Base-by-base conservation (phyloP, 2,113 vertebrate genomes). In the Eclectus roratus region DNA sequence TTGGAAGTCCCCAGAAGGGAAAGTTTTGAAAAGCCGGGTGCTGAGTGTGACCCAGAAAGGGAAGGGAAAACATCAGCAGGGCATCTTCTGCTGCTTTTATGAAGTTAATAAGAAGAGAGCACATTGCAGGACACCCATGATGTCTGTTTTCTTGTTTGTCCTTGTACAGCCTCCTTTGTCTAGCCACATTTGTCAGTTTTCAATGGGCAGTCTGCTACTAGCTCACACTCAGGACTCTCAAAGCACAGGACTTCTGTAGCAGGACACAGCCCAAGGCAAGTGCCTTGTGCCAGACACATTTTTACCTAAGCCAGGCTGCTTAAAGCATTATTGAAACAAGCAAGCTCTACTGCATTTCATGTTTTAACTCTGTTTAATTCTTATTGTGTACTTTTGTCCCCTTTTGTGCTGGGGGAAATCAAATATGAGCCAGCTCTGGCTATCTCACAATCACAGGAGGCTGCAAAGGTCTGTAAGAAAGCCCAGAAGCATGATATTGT, bases 21-120 rank as follows among this genome's bases (percentile, higher is more conserved):
- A 68, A 76, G 72, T n/a, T 94, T 85, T 78, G 66, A 97, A 93
- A 94, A 85, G 93, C 39, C 0, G 78, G 49, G 41, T 91, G 81
- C 94, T 94, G 94, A 90, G 91, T 89, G 25, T 90, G 88, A 93
- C 93, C 94, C 93, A 85, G 86, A 77, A 96, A 93, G 47, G 72
- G 93, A 95, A 93, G 27, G 56, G 52, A 85, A 88, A 74, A 29
- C 71, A 91, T 83, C 93, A 88, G 96, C 94, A 80, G 91, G 77
- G 77, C 70, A 71, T 88, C 86, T 89, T 90, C 91, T 94, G 64
- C n/a, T 94, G 61, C 74, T 96, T 93, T 80, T 93, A 66, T 11
- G 27, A 18, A 77, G 49, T 47, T 39, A 33, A 50, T 47, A 71
- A 70, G 90, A 92, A 73, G 39, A 70, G 85, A 73, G 25, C 37